A percentile compares a stretch with the other conserved stretches of the same genome.
These are phyloP conservation scores for Acanthochromis polyacanthus DNA, from an alignment of 2,113 vertebrate genomes.

Conservation along the genomic window DNA sequence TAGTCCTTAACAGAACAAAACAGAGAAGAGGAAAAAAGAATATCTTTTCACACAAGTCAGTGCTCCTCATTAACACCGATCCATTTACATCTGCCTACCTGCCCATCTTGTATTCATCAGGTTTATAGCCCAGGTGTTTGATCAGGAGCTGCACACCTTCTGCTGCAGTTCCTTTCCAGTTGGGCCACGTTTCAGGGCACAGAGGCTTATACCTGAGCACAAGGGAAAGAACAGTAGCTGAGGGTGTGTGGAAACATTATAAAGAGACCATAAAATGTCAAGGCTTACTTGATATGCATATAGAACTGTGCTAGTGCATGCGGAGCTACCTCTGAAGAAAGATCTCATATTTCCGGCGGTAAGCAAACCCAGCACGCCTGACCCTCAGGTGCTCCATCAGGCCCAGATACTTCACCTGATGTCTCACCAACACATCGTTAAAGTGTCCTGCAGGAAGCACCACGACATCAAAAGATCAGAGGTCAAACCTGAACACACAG, in stretches of 20 bases:
- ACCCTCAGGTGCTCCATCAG: slow-evolving; percentile 97
- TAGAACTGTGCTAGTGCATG: neutral
- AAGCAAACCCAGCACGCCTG: slow-evolving; percentile 93
- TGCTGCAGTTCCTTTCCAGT: slow-evolving; percentile 91
- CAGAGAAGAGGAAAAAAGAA: neutral
- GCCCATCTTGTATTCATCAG: slow-evolving; percentile 95
- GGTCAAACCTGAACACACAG: neutral
- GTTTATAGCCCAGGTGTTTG: slow-evolving; percentile 91
- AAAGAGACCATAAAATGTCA: neutral
- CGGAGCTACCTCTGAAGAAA: slow-evolving; percentile 91
- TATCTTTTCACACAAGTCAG: neutral
- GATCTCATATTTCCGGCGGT: slow-evolving; percentile 92
- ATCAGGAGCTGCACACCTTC: slow-evolving; percentile 92
- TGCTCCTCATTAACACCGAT: neutral
- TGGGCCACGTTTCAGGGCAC: slow-evolving; percentile 97
- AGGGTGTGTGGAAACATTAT: neutral
- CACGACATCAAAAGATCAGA: slow-evolving; percentile 1
- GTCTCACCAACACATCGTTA: slow-evolving; percentile 91
- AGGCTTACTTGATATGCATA: neutral
- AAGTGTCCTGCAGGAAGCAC: slow-evolving; percentile 86
- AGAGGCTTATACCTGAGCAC: slow-evolving; percentile 91
- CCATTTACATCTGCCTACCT: slow-evolving; percentile 80
- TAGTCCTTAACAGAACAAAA: slow-evolving; percentile 87
- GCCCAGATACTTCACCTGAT: slow-evolving; percentile 97
- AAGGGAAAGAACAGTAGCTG: neutral